These are phyloP conservation scores for Escarpia spicata DNA, from an alignment of 2,888 invertebrate species.

Conservation along the genomic window DNA sequence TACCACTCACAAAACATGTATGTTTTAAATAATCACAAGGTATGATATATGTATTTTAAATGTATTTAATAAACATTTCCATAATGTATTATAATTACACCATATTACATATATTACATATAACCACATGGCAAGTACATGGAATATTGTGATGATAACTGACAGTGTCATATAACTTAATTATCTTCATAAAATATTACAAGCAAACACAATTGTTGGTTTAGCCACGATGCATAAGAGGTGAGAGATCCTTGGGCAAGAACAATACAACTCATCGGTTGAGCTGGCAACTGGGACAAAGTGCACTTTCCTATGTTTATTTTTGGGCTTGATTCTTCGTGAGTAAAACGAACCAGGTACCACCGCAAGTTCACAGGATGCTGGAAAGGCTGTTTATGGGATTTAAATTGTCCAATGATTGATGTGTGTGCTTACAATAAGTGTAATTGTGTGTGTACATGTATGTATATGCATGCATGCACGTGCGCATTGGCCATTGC, in stretches of 20 bases:
- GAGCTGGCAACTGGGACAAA: neutral
- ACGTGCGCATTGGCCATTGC: neutral
- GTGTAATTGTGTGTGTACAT: too few relatives aligned
- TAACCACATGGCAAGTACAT: neutral
- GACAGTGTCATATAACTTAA: too few relatives aligned
- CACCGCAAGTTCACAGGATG: neutral
- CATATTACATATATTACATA: too few relatives aligned
- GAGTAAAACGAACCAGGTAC: neutral
- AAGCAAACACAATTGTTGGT: neutral
- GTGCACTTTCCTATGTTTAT: neutral
- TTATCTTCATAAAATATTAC: too few relatives aligned
- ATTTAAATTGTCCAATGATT: neutral
- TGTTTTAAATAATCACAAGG: too few relatives aligned
- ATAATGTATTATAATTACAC: too few relatives aligned
- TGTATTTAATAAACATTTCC: too few relatives aligned
- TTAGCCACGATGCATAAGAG: neutral
- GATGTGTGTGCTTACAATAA: neutral
- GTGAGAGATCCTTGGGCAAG: neutral
- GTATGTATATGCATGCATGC: too few relatives aligned
- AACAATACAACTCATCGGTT: neutral
- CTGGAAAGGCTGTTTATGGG: neutral
- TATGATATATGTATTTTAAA: too few relatives aligned
- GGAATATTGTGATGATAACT: neutral
- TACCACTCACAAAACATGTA: too few relatives aligned
- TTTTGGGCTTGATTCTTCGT: neutral